Conservation (phyloP, 2,797 vertebrate species). For the Bradypodion ventrale region DNA sequence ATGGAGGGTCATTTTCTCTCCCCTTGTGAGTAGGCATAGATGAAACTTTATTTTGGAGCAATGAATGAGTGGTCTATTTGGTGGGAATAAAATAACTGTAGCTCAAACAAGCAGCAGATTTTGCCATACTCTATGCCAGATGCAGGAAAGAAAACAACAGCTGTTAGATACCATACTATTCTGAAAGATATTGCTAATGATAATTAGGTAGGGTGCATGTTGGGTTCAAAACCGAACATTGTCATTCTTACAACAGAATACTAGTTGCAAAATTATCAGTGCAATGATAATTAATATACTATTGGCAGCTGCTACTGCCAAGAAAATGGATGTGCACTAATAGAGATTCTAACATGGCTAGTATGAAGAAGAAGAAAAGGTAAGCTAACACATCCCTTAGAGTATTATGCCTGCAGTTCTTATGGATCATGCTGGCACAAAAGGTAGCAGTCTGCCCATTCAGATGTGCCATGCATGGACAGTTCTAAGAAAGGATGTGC, state of each 20-base stretch:
- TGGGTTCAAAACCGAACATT: background rate
- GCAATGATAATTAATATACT: constrained; percentile 8
- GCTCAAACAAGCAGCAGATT: background rate
- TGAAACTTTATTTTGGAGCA: constrained; percentile 6
- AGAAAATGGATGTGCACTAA: background rate
- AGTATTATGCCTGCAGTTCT: background rate
- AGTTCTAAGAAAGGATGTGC: background rate
- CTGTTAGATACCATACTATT: background rate
- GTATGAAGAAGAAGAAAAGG: background rate
- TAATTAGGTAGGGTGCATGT: background rate
- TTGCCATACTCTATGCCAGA: background rate
- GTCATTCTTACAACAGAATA: background rate
- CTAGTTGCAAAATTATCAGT: constrained; percentile 6
- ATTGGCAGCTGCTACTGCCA: constrained; percentile 8
- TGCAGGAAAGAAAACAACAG: background rate
- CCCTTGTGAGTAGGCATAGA: background rate
- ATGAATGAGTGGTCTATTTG: background rate
- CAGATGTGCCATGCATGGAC: background rate
- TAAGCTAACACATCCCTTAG: background rate
- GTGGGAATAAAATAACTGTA: background rate
- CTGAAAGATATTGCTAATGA: background rate
- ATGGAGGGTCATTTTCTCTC: constrained; percentile 16
- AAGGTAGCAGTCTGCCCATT: background rate
- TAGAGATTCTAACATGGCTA: background rate
- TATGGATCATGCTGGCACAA: background rate